These are phyloP conservation scores for Papilio polyxenes DNA, from an alignment of 1,140 invertebrate genomes.

Conservation along the genomic window DNA sequence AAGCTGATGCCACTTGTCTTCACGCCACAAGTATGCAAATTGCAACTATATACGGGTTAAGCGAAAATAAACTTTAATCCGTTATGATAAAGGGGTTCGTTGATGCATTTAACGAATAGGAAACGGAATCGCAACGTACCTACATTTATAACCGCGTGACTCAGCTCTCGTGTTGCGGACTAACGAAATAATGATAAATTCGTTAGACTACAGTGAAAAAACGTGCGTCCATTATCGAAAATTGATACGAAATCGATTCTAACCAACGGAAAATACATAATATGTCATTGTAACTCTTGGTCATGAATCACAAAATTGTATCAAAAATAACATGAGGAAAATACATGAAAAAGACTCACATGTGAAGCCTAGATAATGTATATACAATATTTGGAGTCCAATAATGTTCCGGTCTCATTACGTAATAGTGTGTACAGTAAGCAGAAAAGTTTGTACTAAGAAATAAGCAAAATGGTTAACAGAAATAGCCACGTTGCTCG, in stretches of 20 bases:
- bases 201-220: slow-evolving; percentile 8
- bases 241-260: neutral
- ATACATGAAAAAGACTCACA: no score
- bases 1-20: neutral
- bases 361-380: no score
- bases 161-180: slow-evolving; percentile 30
- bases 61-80: slow-evolving; percentile 7
- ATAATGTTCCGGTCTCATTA: no score
- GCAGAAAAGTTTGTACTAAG: no score
- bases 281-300: neutral
- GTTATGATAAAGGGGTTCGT: neutral
- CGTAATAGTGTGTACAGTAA: no score
- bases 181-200: slow-evolving; percentile 37
- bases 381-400: no score
- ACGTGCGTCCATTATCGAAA: neutral
- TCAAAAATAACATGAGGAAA: no score
- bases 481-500: no score
- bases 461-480: no score
- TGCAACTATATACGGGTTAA: neutral
- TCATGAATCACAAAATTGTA: no score
- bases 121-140: neutral
- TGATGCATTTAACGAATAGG: neutral
- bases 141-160: slow-evolving; percentile 23
- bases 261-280: no score
- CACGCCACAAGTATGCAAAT: neutral